Evolutionary conservation across 1,140 invertebrate genomes (phyloP), one percentile per base, ranked within the genome.

Genomic region (Platyscapa corneri): DNA sequence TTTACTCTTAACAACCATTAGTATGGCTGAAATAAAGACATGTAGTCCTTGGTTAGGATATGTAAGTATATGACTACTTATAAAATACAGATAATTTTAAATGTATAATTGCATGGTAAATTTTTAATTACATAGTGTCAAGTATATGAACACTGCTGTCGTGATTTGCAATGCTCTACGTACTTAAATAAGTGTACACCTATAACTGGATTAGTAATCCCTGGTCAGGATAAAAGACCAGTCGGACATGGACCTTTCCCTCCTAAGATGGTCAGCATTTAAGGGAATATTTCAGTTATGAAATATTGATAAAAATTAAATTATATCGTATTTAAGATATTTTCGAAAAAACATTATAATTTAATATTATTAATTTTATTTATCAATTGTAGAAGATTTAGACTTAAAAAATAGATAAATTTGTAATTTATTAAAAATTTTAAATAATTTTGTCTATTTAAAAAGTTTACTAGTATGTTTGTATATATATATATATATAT

Each of bases 181-280:
- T 89, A 90, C 34, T 5, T 18, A n/a, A 85, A 32, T 18, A 88
- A 81, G 65, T 90, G 89, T 32, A 67, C 89, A 3, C 32, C 32
- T 64, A 79, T 72, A 18, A 0, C 1, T 30, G 85, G 82, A 20
- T 34, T 82, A 10, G 70, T 83, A 34, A 18, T 87, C 16, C 86
- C 88, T 20, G 86, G 83, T 34, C 0, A 72, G 42, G 87, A 89
- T 60, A 80, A 6, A 5, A 85, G 86, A 82, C 86, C 87, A 39
- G 60, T 70, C n/a, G 83, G 83, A 34, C 27, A 42, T 34, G 46
- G 75, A 32, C 75, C 83, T 14, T 67, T n/a, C n/a, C 82, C 75
- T 49, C 60, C 82, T 30, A 12, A 14, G 7, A 6, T 53, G 6
- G 3, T 32, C 27, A 37, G 3, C 34, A 0, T 39, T 39, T 72